Conservation (phyloP, 2,888 invertebrate species). For the Ophioninae sp. region DNA sequence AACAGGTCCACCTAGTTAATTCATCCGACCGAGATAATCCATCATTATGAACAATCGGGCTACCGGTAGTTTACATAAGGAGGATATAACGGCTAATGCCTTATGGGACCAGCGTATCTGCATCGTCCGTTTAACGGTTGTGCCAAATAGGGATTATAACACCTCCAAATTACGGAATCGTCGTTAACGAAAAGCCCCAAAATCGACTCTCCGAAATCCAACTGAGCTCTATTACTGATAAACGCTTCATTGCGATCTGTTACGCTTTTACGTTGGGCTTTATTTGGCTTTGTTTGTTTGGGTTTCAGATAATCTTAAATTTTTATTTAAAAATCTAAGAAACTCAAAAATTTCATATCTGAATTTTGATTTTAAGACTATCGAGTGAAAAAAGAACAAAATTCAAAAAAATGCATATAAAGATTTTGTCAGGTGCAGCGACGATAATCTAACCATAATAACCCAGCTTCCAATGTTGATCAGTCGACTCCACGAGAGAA, state of each 20-base stretch:
- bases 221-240: background rate
- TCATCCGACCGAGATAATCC: conserved; percentile 53
- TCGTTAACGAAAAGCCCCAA: background rate
- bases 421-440: too few relatives aligned
- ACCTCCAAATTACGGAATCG: conserved; percentile 1
- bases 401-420: too few relatives aligned
- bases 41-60: conserved; percentile 50
- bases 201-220: background rate
- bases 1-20: conserved; percentile 37
- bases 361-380: too few relatives aligned
- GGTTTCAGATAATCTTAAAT: too few relatives aligned
- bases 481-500: background rate
- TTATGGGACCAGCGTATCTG: conserved; percentile 21
- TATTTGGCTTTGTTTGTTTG: too few relatives aligned
- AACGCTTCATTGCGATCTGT: background rate
- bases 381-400: too few relatives aligned
- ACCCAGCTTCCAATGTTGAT: background rate
- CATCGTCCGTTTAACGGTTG: conserved; percentile 13
- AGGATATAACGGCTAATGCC: conserved; percentile 26
- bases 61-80: conserved; percentile 42
- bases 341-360: too few relatives aligned
- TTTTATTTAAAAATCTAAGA: too few relatives aligned
- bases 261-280: background rate
- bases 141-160: conserved; percentile 20
- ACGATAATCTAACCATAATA: background rate